These are phyloP conservation scores for Thereva nobilitata DNA, from an alignment of 2,888 invertebrate species.

Conservation along the genomic window DNA sequence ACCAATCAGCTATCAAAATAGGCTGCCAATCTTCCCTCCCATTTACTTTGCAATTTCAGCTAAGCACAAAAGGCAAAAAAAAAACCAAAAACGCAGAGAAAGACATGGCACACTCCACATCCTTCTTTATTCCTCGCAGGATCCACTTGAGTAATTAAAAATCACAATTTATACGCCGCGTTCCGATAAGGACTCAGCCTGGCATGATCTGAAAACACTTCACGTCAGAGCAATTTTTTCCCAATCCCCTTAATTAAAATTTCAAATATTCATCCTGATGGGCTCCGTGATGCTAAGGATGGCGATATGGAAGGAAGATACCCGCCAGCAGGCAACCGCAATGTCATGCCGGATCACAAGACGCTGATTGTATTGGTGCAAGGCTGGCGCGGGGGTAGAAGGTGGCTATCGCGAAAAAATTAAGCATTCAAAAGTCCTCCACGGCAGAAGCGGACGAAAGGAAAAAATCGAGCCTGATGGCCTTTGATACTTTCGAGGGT, in stretches of 20 bases:
- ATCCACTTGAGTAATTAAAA: constrained; percentile 10
- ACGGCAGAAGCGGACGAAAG: not conserved
- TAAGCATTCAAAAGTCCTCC: too few species aligned
- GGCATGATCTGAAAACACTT: not conserved
- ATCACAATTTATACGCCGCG: not conserved
- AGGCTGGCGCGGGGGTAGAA: too few species aligned
- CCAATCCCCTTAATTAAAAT: constrained; percentile 12
- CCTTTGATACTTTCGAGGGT: not conserved
- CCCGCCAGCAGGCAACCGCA: not conserved
- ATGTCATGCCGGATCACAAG: not conserved
- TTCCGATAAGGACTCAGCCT: not conserved
- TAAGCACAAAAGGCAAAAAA: too few species aligned
- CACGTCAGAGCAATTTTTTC: constrained; percentile 1
- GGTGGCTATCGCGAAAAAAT: too few species aligned
- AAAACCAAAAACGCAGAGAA: too few species aligned
- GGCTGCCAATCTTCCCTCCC: too few species aligned
- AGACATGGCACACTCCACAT: too few species aligned
- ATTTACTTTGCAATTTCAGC: too few species aligned
- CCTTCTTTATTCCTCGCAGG: not conserved
- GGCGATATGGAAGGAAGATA: not conserved
- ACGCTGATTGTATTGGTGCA: too few species aligned
- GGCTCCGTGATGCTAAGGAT: not conserved
- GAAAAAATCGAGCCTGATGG: not conserved
- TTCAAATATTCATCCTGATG: constrained; percentile 12
- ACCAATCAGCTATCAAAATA: too few species aligned